Evolutionary conservation across 1,140 invertebrate genomes (phyloP), one percentile per base, ranked within the genome.

Genomic region (Bombus balteatus): DNA sequence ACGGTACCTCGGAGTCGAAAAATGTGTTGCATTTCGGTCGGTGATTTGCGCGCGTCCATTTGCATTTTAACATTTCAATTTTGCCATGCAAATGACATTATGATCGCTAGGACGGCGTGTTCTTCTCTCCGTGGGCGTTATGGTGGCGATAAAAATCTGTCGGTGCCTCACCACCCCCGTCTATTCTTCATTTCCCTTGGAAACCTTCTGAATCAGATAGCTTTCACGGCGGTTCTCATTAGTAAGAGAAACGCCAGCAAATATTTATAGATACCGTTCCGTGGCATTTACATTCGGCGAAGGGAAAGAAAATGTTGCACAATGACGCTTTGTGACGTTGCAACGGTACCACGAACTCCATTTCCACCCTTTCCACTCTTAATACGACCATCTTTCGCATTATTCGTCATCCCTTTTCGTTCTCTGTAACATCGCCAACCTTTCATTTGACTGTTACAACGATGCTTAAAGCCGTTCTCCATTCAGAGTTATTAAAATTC

Each of bases 51-150:
- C 59, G 39, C 77, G 62, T 43, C n/a, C 77, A 79, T 79, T 79
- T 79, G 77, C 77, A 79, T 79, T 79, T 79, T 66, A 79, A 66
- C 77, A 79, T 79, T 66, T 79, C 77, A 79, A 79, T 79, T 79
- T 66, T 66, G 12, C 59, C 41, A 79, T 79, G 77, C 77, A 79
- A 79, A 79, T 79, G 39, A 39, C n/a, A 79, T 79, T 79, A 79
- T 79, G 77, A 79, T 68, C 62, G 77, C 39, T 12, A 32, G 62
- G n/a, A 66, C n/a, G 62, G 8, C 57, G 74, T 41, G 57, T 34
- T 65, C 39, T 47, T 65, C 59, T 32, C 18, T 25, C 41, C 34
- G 18, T 12, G 41, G 32, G 18, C 34, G 57, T 78, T 62, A 78
- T 59, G 59, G 39, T 43, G 68, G 68, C 25, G 76, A 78, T 78